phyloP scores from a whole-genome alignment of 30 jellyfish, hydroid and myxozoan species.

The Phacellophora camtschatica region DNA sequence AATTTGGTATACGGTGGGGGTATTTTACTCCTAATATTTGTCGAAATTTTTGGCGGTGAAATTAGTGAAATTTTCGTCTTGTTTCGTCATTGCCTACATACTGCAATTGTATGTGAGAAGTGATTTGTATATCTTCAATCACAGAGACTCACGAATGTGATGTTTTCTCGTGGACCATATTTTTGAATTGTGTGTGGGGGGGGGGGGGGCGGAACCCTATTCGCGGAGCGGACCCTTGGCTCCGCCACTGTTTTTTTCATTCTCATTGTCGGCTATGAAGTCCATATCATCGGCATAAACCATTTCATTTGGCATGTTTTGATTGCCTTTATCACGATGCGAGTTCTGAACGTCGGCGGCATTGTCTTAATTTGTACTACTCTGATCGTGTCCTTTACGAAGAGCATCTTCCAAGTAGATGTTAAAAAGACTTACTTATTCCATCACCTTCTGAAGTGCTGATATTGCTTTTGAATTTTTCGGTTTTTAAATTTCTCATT shows the following conservation, averaged over 20 bases:
- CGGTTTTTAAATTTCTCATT: conserved; percentile 20
- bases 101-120: too few species aligned
- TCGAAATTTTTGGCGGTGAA: too few species aligned
- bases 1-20: too few species aligned
- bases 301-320: conserved; percentile 21
- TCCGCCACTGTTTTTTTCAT: conserved; percentile 46
- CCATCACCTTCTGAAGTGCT: conserved; percentile 58
- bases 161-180: too few species aligned
- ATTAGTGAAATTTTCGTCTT: too few species aligned
- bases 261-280: conserved; percentile 12
- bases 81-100: too few species aligned
- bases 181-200: too few species aligned
- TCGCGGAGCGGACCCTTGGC: too few species aligned
- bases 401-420: conserved; percentile 32
- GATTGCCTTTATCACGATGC: conserved; percentile 1
- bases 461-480: conserved; percentile 26
- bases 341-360: not conserved
- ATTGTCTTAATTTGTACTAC: not conserved
- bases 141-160: too few species aligned
- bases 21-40: too few species aligned
- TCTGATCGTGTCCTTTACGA: conserved; percentile 14
- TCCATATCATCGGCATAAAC: conserved; percentile 44
- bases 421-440: conserved; percentile 14
- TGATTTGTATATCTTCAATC: too few species aligned
- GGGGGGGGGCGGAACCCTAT: too few species aligned